Conservation (phyloP, 2,797 vertebrate species). For the Acipenser transmontanus region DNA sequence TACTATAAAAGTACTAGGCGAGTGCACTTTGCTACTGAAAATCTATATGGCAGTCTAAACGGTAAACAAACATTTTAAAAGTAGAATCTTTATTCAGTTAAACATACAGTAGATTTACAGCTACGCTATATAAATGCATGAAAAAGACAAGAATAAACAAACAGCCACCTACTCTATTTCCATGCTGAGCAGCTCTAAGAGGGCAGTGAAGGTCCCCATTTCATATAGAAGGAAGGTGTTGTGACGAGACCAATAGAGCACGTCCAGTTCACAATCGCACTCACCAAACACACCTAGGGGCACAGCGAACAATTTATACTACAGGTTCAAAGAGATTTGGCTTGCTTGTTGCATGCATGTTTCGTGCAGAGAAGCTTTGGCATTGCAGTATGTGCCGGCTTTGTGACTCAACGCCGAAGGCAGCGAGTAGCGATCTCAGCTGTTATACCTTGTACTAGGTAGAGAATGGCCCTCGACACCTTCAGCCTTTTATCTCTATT, state of each 20-base stretch:
- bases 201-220: conserved; percentile 88
- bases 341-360: neutral
- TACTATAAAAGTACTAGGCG: too few species aligned
- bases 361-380: too few species aligned
- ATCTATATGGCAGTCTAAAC: too few species aligned
- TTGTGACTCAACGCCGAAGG: too few species aligned
- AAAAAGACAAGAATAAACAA: too few species aligned
- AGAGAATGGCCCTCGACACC: conserved; percentile 83
- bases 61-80: too few species aligned
- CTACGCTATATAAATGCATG: too few species aligned
- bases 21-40: too few species aligned
- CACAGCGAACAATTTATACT: neutral
- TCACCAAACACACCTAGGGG: conserved; percentile 83
- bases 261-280: conserved; percentile 77
- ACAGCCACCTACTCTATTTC: conserved; percentile 83
- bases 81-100: too few species aligned
- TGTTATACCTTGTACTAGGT: conserved; percentile 82
- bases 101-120: too few species aligned
- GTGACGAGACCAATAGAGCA: conserved; percentile 84
- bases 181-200: conserved; percentile 94
- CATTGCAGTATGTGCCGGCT: neutral
- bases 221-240: conserved; percentile 89
- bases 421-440: too few species aligned
- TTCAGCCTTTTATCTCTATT: conserved; percentile 78
- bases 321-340: neutral